Conservation (phyloP, 1,140 invertebrate genomes). For the Aleiodes sp. region DNA sequence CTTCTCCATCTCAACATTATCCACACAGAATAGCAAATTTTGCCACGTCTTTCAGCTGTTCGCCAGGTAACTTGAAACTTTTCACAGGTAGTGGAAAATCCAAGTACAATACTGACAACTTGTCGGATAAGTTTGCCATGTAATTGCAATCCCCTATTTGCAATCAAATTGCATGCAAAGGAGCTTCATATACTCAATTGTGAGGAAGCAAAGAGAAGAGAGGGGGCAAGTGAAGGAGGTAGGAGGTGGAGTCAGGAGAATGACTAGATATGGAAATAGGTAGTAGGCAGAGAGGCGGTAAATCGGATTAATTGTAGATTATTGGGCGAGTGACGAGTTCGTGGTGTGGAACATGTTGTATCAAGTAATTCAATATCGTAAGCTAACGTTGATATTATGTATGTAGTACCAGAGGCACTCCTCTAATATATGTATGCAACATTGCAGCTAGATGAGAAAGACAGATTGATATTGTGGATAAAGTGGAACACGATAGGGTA, state of each 20-base stretch:
- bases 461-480: constrained; percentile 7
- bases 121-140: constrained; percentile 23
- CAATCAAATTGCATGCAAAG: constrained; percentile 31
- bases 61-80: not conserved
- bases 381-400: constrained; percentile 14
- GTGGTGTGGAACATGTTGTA: constrained; percentile 29
- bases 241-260: not conserved
- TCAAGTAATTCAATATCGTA: constrained; percentile 33
- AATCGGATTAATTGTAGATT: constrained; percentile 37
- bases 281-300: constrained; percentile 10
- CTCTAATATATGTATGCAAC: not conserved
- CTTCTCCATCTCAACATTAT: not conserved
- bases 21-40: not conserved
- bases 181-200: constrained; percentile 6
- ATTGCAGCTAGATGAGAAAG: not conserved
- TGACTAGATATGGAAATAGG: not conserved
- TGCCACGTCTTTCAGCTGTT: not conserved
- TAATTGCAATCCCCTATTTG: constrained; percentile 34
- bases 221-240: not conserved
- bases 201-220: not conserved
- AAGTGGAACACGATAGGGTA: too few species aligned
- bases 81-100: not conserved
- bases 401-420: not conserved
- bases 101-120: constrained; percentile 7
- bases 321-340: constrained; percentile 28